Evolutionary conservation across 2,113 vertebrate species (phyloP), one percentile per base, ranked within the genome.

Genomic region (Rhadina sibilatrix): DNA sequence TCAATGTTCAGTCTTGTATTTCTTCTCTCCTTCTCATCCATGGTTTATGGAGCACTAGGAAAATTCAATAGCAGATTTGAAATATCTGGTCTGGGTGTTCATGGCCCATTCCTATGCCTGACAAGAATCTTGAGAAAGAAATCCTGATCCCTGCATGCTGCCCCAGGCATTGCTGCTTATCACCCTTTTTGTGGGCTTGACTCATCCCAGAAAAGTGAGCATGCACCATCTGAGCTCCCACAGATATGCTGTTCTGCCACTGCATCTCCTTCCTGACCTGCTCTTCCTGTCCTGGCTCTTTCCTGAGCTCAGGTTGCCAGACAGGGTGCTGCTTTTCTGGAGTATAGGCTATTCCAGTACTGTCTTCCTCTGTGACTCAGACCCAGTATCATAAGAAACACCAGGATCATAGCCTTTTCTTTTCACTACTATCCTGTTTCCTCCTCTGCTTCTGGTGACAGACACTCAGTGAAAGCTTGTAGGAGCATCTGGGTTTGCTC

Each of bases 101-200:
- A 25, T 64, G 70, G 56, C 69, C 60, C 44, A 16, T 89, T 91
- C 81, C 76, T 89, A 54, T 74, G n/a, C 56, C 65, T 93, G 69
- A 84, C 69, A 89, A 78, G 69, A 85, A 93, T 89, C 93, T 33
- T 94, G 80, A 94, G 96, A 95, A 94, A 89, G 52, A 93, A 89
- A 93, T 69, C 61, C 64, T 22, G 49, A 92, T 85, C 72, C 28
- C n/a, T 81, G 65, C 72, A 22, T 1, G 6, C 60, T 70, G 93
- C 96, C 90, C 31, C 56, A 78, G 96, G 93, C 54, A 1, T 46
- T 46, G 40, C 68, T 75, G 68, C 92, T 96, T 93, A 81, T 96
- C 49, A 0, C 60, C 65, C 69, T 74, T 60, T 90, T 60, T 64
- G 93, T 92, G 96, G 86, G 94, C 69, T 76, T 92, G 95, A 94